Conservation (phyloP, 2,797 vertebrate genomes). For the Corythornis leucogaster region DNA sequence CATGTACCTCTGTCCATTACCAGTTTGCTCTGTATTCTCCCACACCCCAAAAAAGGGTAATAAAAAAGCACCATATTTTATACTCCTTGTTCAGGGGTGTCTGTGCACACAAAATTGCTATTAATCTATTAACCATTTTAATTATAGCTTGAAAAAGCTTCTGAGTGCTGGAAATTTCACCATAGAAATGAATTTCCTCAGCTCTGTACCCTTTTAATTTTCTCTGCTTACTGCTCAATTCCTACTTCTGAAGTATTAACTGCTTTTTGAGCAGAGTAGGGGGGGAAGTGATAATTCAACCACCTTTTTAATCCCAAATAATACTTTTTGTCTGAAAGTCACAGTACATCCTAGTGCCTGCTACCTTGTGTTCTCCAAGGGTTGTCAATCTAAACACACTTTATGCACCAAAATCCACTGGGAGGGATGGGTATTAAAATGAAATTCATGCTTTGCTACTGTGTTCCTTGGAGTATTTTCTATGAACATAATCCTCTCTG, state of each 20-base stretch:
- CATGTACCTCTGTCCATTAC: not conserved
- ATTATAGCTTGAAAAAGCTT: not conserved
- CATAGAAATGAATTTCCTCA: not conserved
- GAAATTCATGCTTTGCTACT: not conserved
- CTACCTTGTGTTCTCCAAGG: not conserved
- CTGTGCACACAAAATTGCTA: not conserved
- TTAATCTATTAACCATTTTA: conserved; percentile 15
- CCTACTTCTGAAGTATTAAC: not conserved
- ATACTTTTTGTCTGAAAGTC: not conserved
- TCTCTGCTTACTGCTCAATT: not conserved
- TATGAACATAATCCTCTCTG: not conserved
- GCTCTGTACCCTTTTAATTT: not conserved
- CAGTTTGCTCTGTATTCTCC: not conserved
- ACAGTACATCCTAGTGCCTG: not conserved
- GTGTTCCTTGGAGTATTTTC: not conserved
- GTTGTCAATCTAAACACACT: not conserved
- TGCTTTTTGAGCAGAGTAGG: not conserved
- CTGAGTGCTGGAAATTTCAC: not conserved
- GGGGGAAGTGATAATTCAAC: not conserved
- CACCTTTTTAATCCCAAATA: not conserved
- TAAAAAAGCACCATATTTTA: not conserved
- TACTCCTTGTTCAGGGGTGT: not conserved
- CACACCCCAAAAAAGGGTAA: not conserved
- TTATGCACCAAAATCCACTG: not conserved
- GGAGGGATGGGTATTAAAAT: not conserved